phyloP scores from a whole-genome alignment of 2,888 invertebrate genomes.

The Chrysolina americana region DNA sequence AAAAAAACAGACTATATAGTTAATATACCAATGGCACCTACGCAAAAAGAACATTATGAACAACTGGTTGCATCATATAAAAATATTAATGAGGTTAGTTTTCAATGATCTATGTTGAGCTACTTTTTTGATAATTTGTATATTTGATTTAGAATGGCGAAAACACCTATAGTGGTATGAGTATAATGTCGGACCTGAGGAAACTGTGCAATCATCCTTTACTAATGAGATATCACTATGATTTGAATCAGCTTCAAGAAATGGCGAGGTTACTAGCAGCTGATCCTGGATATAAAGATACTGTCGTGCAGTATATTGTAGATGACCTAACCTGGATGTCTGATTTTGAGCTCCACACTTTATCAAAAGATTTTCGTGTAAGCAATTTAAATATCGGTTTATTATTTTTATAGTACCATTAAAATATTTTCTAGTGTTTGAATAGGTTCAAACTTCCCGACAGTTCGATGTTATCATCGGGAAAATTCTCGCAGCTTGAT shows the following conservation, averaged over 20 bases:
- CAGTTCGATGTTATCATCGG: conserved; percentile 83
- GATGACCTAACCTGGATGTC: conserved; percentile 92
- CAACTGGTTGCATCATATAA: conserved; percentile 80
- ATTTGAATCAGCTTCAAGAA: conserved; percentile 74
- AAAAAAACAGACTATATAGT: conserved; percentile 83
- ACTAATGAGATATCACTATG: conserved; percentile 83
- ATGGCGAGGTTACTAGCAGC: conserved; percentile 81
- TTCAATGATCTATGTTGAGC: neutral
- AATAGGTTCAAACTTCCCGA: conserved; percentile 77
- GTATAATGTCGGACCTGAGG: conserved; percentile 94
- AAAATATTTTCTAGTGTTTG: conserved; percentile 72
- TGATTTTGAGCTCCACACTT: conserved; percentile 91
- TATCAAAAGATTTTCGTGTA: conserved; percentile 80
- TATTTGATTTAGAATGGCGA: conserved; percentile 47
- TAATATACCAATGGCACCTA: conserved; percentile 78
- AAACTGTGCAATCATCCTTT: conserved; percentile 96
- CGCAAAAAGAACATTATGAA: conserved; percentile 84
- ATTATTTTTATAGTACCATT: neutral
- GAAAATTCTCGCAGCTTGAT: conserved; percentile 89
- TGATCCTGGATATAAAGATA: conserved; percentile 82
- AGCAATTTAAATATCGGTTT: conserved; percentile 23
- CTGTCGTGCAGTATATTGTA: conserved; percentile 82
- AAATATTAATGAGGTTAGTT: conserved; percentile 68
- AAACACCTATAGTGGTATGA: conserved; percentile 74
- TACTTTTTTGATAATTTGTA: neutral